A percentile compares a stretch with the other conserved stretches of the same genome.
phyloP scores from a whole-genome alignment of 2,797 vertebrate genomes.

The Discoglossus pictus region DNA sequence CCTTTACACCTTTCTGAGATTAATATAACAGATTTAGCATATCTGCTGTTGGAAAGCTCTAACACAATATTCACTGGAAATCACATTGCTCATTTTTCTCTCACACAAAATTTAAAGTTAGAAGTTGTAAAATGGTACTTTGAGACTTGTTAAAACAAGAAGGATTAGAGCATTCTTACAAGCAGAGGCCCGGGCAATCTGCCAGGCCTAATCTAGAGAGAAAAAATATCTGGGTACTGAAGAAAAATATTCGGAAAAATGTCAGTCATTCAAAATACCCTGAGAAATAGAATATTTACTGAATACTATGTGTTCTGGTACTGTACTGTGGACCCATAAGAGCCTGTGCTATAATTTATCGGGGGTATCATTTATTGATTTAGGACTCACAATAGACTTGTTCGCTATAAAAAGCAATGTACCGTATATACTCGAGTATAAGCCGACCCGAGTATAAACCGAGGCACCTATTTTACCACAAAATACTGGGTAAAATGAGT shows the following conservation, averaged over 20 bases:
- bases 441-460: too few species aligned
- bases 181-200: not conserved
- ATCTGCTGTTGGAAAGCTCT: not conserved
- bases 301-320: not conserved
- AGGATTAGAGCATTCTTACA: not conserved
- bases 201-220: conserved; percentile 12
- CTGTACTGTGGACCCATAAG: not conserved
- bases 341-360: not conserved
- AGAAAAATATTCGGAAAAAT: conserved; percentile 2
- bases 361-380: too few species aligned
- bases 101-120: conserved; percentile 9
- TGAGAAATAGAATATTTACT: not conserved
- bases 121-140: conserved; percentile 1
- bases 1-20: not conserved
- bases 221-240: conserved; percentile 8
- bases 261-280: not conserved
- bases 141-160: conserved; percentile 7
- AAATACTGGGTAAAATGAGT: too few species aligned
- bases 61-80: not conserved
- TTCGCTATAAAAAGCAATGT: too few species aligned
- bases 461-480: too few species aligned
- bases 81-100: not conserved
- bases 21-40: not conserved
- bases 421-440: too few species aligned
- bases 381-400: too few species aligned